Evolutionary conservation across 2,113 vertebrate species (phyloP).

Genomic region (Onychostoma macrolepis): DNA sequence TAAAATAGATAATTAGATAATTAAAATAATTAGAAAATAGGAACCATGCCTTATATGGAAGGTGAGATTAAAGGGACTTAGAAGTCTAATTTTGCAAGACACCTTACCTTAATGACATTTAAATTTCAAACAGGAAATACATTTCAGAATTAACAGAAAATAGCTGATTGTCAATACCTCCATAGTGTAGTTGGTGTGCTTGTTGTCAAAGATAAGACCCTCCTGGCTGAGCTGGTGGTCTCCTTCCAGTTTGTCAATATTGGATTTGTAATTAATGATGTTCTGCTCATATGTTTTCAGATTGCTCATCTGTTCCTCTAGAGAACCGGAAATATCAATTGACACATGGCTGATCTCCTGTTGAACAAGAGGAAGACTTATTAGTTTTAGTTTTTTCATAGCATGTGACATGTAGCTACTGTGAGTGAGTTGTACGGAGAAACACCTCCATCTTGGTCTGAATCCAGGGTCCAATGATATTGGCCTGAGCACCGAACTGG

Average conservation of each 20-base stretch:
- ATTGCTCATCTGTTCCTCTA: constrained; percentile 91
- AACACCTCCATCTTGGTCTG: constrained; percentile 80
- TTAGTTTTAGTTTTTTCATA: neutral
- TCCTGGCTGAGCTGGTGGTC: constrained; percentile 93
- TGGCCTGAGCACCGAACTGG: constrained; percentile 79
- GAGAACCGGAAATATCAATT: constrained; percentile 81
- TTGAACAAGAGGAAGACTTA: neutral
- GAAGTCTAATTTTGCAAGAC: neutral
- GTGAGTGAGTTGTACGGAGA: neutral
- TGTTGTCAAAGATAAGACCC: constrained; percentile 88
- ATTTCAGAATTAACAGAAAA: neutral
- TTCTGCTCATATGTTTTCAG: constrained; percentile 89
- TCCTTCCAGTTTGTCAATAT: constrained; percentile 89
- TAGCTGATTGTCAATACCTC: constrained; percentile 61
- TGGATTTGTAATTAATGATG: constrained; percentile 90
- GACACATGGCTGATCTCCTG: constrained; percentile 90
- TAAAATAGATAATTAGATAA: constrained; percentile 52
- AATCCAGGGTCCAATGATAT: constrained; percentile 80
- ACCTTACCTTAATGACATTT: neutral
- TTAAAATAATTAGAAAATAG: neutral
- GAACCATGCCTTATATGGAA: neutral
- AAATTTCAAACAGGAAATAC: neutral
- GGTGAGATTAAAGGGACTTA: neutral
- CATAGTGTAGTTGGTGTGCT: constrained; percentile 80
- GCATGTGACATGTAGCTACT: too few species aligned